phyloP scores from a whole-genome alignment of 2,797 vertebrate genomes.

The Eptatretus atami region DNA sequence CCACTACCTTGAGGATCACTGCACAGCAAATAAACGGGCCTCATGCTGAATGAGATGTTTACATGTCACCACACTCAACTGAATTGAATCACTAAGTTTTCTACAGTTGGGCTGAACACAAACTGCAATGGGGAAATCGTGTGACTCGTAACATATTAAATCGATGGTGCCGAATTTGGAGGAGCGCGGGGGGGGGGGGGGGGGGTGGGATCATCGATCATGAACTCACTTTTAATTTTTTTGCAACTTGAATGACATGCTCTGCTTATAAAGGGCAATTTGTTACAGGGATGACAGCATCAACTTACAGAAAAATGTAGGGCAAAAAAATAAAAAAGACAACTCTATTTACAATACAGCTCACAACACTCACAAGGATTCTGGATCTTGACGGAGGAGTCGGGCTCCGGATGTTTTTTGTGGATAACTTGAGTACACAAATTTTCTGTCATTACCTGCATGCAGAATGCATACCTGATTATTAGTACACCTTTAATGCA shows the following conservation, averaged over 20 bases:
- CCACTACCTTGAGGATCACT: slow-evolving; percentile 87
- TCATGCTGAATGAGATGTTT: not conserved
- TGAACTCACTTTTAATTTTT: no score
- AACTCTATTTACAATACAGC: no score
- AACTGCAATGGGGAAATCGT: not conserved
- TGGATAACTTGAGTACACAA: slow-evolving; percentile 92
- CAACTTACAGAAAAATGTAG: no score
- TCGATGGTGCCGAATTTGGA: not conserved
- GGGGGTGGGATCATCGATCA: no score
- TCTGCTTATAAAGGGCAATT: no score
- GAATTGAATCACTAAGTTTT: not conserved
- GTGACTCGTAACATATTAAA: not conserved
- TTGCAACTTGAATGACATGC: no score
- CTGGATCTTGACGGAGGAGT: slow-evolving; percentile 80
- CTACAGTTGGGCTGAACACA: no score
- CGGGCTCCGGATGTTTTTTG: slow-evolving; percentile 87
- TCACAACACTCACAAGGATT: slow-evolving; percentile 57
- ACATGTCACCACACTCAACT: not conserved
- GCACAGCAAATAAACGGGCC: slow-evolving; percentile 8
- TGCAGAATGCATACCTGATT: not conserved
- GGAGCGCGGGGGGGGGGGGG: no score
- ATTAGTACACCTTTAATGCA: no score
- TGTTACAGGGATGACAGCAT: no score
- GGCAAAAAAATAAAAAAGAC: no score
- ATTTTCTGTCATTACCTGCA: slow-evolving; percentile 74